Percentiles rank a stretch among this genome's conserved stretches.
Evolutionary conservation across 2,797 vertebrate genomes (phyloP).

Genomic region (Triplophysa yarkandensis): DNA sequence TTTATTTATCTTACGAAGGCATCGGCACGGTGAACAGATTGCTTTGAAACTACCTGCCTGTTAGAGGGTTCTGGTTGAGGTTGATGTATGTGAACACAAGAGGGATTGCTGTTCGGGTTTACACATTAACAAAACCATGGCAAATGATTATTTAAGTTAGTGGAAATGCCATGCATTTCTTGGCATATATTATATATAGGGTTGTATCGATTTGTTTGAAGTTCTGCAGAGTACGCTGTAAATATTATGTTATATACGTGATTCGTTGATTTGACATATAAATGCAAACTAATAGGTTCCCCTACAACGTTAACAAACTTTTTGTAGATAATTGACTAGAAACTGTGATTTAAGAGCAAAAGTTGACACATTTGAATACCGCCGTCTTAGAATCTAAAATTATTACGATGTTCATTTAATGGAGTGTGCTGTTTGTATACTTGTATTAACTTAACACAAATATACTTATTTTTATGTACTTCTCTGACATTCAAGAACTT

Average conservation of each 20-base stretch:
- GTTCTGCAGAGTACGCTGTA: not conserved
- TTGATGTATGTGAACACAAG: conserved; percentile 14
- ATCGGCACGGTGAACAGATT: conserved; percentile 29
- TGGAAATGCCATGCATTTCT: not conserved
- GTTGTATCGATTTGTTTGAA: not conserved
- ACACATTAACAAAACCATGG: not conserved
- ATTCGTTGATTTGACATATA: not conserved
- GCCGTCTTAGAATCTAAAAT: too few relatives aligned
- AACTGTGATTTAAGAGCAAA: too few relatives aligned
- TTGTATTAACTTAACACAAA: too few relatives aligned
- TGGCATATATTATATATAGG: not conserved
- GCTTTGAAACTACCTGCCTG: conserved; percentile 36
- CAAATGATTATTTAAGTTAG: not conserved
- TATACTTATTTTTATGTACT: too few relatives aligned
- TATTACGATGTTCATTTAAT: too few relatives aligned
- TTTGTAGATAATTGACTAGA: too few relatives aligned
- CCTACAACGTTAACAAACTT: not conserved
- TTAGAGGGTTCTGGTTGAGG: conserved; percentile 10
- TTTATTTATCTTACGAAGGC: conserved; percentile 46
- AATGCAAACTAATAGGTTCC: too few relatives aligned
- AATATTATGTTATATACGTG: not conserved
- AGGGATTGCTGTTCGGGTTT: not conserved
- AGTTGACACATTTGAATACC: too few relatives aligned
- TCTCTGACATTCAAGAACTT: too few relatives aligned
- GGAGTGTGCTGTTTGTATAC: too few relatives aligned